These are phyloP conservation scores for Lordiphosa stackelbergi DNA, from an alignment of 1,140 invertebrate species.

Conservation along the genomic window DNA sequence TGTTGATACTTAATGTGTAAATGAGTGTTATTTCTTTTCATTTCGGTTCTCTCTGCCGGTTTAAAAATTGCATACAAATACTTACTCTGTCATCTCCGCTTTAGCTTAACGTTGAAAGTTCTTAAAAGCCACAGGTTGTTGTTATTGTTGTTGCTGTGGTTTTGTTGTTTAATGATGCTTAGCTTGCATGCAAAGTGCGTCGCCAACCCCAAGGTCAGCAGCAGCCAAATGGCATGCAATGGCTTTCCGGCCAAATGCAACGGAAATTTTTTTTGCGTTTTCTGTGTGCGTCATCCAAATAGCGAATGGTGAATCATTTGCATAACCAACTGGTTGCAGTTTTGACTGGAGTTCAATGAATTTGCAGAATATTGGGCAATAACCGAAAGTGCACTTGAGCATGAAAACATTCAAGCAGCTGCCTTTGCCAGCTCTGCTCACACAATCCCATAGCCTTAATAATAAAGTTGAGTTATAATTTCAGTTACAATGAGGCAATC, in stretches of 20 bases:
- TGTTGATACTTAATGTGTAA: too few species aligned
- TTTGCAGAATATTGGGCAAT: slow-evolving; percentile 37
- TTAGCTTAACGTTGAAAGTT: too few species aligned
- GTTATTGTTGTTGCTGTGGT: too few species aligned
- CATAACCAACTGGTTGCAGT: background rate
- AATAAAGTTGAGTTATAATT: slow-evolving; percentile 31
- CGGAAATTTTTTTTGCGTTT: slow-evolving; percentile 39
- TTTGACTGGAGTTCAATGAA: slow-evolving; percentile 10
- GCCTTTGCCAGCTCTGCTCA: slow-evolving; percentile 2
- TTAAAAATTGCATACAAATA: too few species aligned
- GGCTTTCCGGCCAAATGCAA: slow-evolving; percentile 43
- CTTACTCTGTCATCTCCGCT: too few species aligned
- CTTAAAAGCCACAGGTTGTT: too few species aligned
- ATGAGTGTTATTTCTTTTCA: too few species aligned
- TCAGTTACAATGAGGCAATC: slow-evolving; percentile 46
- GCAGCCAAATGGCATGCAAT: slow-evolving; percentile 38
- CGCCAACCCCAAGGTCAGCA: slow-evolving; percentile 31
- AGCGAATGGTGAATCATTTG: slow-evolving; percentile 6
- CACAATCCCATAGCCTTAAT: slow-evolving; percentile 28
- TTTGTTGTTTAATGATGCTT: too few species aligned
- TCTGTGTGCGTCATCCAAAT: slow-evolving; percentile 28
- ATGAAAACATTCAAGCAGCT: slow-evolving; percentile 34
- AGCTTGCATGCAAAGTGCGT: too few species aligned
- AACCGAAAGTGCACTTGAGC: slow-evolving; percentile 14
- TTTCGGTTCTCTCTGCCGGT: too few species aligned